Percentiles rank a stretch among this genome's conserved stretches.
phyloP scores from a whole-genome alignment of 2,888 invertebrate genomes.

The Sisyra terminalis region DNA sequence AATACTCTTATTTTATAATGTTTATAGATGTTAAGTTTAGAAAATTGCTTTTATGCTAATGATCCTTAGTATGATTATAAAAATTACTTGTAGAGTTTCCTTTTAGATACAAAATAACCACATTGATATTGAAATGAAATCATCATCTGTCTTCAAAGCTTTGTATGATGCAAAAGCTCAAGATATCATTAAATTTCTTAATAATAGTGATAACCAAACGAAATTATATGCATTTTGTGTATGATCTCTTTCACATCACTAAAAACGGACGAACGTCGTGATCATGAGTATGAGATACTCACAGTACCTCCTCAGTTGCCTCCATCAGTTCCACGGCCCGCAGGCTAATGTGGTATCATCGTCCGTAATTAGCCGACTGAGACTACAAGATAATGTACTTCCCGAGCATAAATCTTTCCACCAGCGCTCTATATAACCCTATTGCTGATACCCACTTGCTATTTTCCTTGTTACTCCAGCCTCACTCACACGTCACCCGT shows the following conservation, averaged over 20 bases:
- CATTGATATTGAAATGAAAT: no score
- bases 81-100: no score
- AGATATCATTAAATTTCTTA: no score
- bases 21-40: no score
- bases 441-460: background rate
- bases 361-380: conserved; percentile 36
- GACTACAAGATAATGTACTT: conserved; percentile 38
- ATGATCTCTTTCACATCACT: background rate
- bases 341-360: conserved; percentile 35
- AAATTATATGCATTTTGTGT: no score
- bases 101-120: no score
- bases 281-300: conserved; percentile 1
- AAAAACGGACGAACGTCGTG: background rate
- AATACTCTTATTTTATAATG: no score
- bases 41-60: no score
- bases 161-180: no score
- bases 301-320: conserved; percentile 12
- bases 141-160: no score
- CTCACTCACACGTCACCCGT: background rate
- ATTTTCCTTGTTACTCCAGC: background rate
- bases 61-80: no score
- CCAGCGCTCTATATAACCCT: background rate
- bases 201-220: no score
- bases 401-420: conserved; percentile 31
- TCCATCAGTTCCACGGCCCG: conserved; percentile 21